Evolutionary conservation across 1,140 invertebrate species (phyloP).

Genomic region (Solen grandis): DNA sequence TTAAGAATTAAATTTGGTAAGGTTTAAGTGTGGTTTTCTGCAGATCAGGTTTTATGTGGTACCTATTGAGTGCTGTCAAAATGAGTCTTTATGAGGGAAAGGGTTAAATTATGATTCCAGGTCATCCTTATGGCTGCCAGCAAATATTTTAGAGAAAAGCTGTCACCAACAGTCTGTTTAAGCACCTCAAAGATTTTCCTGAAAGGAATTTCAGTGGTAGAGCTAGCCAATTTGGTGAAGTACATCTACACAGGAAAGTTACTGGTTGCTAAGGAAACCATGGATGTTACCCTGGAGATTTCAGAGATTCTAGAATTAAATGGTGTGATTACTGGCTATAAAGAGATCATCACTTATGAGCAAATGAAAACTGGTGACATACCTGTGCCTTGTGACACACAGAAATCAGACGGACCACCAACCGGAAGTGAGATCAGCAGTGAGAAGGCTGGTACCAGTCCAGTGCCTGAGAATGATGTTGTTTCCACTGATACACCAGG

Average conservation of each 20-base stretch:
- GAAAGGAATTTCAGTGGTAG: conserved; percentile 50
- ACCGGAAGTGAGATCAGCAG: too few species aligned
- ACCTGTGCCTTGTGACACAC: too few species aligned
- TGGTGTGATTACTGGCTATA: conserved; percentile 44
- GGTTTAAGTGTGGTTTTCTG: too few species aligned
- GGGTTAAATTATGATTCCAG: conserved; percentile 27
- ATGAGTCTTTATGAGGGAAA: too few species aligned
- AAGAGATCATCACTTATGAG: conserved; percentile 40
- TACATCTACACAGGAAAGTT: conserved; percentile 53
- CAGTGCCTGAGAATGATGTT: neutral
- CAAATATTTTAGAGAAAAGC: conserved; percentile 42
- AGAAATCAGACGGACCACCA: too few species aligned
- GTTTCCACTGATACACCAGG: neutral
- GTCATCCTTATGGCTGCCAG: conserved; percentile 50
- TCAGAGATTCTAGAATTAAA: conserved; percentile 39
- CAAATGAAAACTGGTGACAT: too few species aligned
- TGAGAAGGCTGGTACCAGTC: too few species aligned
- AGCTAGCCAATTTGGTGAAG: conserved; percentile 41
- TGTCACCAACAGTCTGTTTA: conserved; percentile 23
- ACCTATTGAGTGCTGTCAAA: too few species aligned
- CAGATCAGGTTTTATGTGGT: too few species aligned
- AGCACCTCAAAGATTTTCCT: conserved; percentile 36
- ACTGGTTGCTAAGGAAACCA: conserved; percentile 39
- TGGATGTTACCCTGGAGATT: conserved; percentile 47
- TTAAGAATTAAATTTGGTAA: too few species aligned